These are phyloP conservation scores for Hirundichthys speculiger DNA, from an alignment of 2,113 vertebrate species.

Conservation along the genomic window DNA sequence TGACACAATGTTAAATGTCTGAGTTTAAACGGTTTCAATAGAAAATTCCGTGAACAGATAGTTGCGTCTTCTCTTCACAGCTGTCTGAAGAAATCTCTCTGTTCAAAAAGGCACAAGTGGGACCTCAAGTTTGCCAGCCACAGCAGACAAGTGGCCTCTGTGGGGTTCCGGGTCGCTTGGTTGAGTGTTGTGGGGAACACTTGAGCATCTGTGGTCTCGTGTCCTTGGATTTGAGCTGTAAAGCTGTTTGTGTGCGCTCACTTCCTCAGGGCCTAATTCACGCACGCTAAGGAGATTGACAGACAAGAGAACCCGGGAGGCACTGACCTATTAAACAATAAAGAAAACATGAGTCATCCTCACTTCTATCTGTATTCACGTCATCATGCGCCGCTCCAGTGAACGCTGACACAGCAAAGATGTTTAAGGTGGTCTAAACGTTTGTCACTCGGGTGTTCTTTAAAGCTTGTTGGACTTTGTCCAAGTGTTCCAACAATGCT, in stretches of 20 bases:
- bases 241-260: constrained; percentile 43
- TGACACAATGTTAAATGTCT: too few species aligned
- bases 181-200: constrained; percentile 8
- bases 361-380: not conserved
- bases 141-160: not conserved
- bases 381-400: not conserved
- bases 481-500: too few species aligned
- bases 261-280: constrained; percentile 49
- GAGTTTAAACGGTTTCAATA: too few species aligned
- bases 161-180: constrained; percentile 31
- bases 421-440: not conserved
- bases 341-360: constrained; percentile 24
- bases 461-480: not conserved
- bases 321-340: constrained; percentile 42
- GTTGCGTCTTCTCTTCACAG: not conserved
- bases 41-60: too few species aligned
- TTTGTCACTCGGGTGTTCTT: not conserved
- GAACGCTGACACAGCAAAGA: not conserved
- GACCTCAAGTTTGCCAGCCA: not conserved
- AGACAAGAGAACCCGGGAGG: constrained; percentile 7
- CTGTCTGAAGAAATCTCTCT: not conserved
- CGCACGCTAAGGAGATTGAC: constrained; percentile 55
- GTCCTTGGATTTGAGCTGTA: constrained; percentile 47
- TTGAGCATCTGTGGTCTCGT: constrained; percentile 18
- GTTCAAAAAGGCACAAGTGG: not conserved